A percentile compares a stretch with the other conserved stretches of the same genome.
These are phyloP conservation scores for Brachionus paranguensis DNA, from an alignment of 1,140 invertebrate species.

Conservation along the genomic window DNA sequence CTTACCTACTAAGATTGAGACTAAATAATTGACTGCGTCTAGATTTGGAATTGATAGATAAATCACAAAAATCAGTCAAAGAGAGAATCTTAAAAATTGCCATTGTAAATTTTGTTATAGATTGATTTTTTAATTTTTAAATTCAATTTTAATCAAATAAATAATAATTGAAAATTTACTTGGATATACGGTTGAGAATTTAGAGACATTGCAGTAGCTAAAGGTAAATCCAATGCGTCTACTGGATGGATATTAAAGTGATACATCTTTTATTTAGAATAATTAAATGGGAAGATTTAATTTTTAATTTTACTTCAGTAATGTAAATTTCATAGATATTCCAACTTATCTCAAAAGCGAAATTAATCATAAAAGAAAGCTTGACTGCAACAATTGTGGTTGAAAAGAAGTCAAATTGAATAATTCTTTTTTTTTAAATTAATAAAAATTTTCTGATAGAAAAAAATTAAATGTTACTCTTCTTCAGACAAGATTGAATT, in stretches of 20 bases:
- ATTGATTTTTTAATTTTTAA: background rate
- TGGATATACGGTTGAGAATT: constrained; percentile 33
- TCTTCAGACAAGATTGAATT: background rate
- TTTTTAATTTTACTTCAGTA: constrained; percentile 11
- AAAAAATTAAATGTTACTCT: background rate
- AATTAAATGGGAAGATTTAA: background rate
- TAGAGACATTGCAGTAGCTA: background rate
- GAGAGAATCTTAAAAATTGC: background rate
- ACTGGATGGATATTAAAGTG: constrained; percentile 28
- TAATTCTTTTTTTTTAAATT: background rate
- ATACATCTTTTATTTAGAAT: constrained; percentile 10
- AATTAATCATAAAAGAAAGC: background rate
- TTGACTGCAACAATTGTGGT: background rate
- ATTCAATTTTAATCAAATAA: background rate
- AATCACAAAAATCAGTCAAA: constrained; percentile 5
- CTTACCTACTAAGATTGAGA: background rate
- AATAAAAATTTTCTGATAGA: background rate
- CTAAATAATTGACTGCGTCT: background rate
- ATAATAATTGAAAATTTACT: background rate
- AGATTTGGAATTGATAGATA: background rate
- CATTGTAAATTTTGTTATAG: background rate
- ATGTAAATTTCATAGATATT: constrained; percentile 34
- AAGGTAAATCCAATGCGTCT: background rate
- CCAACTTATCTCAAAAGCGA: background rate
- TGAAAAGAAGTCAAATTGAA: background rate